Percentiles rank a stretch among this genome's conserved stretches.
These are phyloP conservation scores for Sus cebifrons DNA, from an alignment of 2,797 vertebrate genomes.

Conservation along the genomic window DNA sequence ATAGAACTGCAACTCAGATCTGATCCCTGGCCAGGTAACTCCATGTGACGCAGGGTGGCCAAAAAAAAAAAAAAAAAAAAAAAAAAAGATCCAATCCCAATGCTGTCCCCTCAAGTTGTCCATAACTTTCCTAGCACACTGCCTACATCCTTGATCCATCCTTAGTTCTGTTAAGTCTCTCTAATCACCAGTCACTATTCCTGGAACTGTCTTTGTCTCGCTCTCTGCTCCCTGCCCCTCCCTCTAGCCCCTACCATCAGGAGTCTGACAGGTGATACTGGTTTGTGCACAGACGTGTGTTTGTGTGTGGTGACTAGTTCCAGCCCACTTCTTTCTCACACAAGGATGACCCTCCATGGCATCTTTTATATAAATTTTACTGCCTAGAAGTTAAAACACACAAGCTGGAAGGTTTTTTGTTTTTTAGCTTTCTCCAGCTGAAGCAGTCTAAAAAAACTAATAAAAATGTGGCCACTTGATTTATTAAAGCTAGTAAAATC, in stretches of 20 bases:
- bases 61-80: too few relatives aligned
- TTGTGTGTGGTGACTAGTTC: not conserved
- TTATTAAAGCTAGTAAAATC: slow-evolving; percentile 47
- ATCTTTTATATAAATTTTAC: slow-evolving; percentile 39
- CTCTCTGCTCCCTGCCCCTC: not conserved
- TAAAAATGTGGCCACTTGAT: slow-evolving; percentile 17
- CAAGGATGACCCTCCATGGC: not conserved
- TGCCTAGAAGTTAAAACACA: not conserved
- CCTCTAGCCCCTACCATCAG: not conserved
- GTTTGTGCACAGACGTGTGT: not conserved
- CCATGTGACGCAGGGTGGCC: too few relatives aligned
- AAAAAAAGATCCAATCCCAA: not conserved
- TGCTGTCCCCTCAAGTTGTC: not conserved
- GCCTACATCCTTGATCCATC: not conserved
- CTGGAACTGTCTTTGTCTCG: not conserved
- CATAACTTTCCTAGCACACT: not conserved
- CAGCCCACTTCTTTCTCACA: not conserved
- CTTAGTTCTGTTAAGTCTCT: not conserved
- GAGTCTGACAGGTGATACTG: not conserved
- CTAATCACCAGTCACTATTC: not conserved
- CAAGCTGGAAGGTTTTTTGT: not conserved
- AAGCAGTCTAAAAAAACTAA: slow-evolving; percentile 43
- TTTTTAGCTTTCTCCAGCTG: not conserved
- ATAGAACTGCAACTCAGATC: not conserved
- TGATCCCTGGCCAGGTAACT: too few relatives aligned